Conservation (phyloP, 2,113 vertebrate genomes). For the Oryzias curvinotus region DNA sequence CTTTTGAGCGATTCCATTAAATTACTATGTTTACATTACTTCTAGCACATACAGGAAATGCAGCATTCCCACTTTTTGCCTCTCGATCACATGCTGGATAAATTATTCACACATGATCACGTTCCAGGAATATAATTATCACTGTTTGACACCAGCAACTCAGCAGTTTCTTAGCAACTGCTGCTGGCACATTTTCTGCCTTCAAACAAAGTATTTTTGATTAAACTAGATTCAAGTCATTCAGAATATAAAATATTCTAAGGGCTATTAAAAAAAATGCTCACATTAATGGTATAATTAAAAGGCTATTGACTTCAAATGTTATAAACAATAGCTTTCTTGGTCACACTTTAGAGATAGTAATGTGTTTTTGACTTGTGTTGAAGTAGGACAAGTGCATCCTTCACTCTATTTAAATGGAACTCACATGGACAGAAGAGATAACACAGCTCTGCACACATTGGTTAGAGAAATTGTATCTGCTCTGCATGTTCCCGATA, state of each 20-base stretch:
- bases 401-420: conserved; percentile 11
- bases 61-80: conserved; percentile 29
- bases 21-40: conserved; percentile 56
- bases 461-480: conserved; percentile 27
- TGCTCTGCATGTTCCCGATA: conserved; percentile 30
- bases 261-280: conserved; percentile 14
- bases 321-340: not conserved
- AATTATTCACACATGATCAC: conserved; percentile 66
- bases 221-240: conserved; percentile 16
- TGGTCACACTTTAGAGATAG: not conserved
- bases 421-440: not conserved
- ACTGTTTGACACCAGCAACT: conserved; percentile 62
- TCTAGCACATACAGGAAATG: conserved; percentile 43
- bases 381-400: conserved; percentile 1
- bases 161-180: conserved; percentile 77
- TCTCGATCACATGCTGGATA: conserved; percentile 49
- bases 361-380: conserved; percentile 1
- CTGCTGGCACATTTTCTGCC: conserved; percentile 40
- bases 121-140: conserved; percentile 69
- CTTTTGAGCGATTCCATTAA: conserved; percentile 38
- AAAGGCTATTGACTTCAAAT: not conserved
- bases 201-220: conserved; percentile 36
- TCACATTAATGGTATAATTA: not conserved
- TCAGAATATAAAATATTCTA: conserved; percentile 10
- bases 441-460: conserved; percentile 15